These are phyloP conservation scores for Tetraneura akinire DNA, from an alignment of 1,140 invertebrate genomes.

Conservation along the genomic window DNA sequence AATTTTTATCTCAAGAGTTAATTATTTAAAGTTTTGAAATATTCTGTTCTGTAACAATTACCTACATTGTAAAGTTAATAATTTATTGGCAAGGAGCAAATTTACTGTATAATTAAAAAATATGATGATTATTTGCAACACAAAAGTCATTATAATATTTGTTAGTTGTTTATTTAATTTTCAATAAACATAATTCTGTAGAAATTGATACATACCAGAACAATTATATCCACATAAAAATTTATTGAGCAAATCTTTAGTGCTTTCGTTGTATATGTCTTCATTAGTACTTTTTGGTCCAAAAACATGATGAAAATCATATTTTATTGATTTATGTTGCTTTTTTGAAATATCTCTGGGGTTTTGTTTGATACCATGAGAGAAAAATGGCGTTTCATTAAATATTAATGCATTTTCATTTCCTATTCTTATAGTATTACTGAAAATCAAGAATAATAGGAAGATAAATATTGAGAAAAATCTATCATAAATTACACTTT, in stretches of 20 bases:
- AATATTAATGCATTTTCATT: slow-evolving; percentile 82
- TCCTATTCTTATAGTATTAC: slow-evolving; percentile 71
- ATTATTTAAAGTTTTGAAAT: too few relatives aligned
- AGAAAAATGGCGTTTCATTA: slow-evolving; percentile 80
- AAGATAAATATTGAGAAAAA: too few relatives aligned
- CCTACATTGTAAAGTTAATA: too few relatives aligned
- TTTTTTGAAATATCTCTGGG: slow-evolving; percentile 79
- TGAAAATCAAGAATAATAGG: slow-evolving; percentile 57
- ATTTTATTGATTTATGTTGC: slow-evolving; percentile 81
- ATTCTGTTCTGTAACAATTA: too few relatives aligned
- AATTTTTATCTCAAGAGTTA: too few relatives aligned
- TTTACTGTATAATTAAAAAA: not conserved
- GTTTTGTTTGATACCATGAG: slow-evolving; percentile 75
- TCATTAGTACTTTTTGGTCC: slow-evolving; percentile 66
- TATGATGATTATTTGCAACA: not conserved
- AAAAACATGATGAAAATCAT: slow-evolving; percentile 86
- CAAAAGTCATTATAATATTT: not conserved
- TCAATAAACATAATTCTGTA: too few relatives aligned
- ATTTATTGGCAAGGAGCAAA: too few relatives aligned
- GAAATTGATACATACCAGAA: slow-evolving; percentile 64
- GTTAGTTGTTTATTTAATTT: too few relatives aligned
- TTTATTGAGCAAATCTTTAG: slow-evolving; percentile 72
- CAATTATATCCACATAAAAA: slow-evolving; percentile 87
- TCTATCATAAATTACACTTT: too few relatives aligned
- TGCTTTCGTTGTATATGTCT: slow-evolving; percentile 78